These are phyloP conservation scores for Gallinago solitaria DNA, from an alignment of 2,797 vertebrate genomes.

Conservation along the genomic window DNA sequence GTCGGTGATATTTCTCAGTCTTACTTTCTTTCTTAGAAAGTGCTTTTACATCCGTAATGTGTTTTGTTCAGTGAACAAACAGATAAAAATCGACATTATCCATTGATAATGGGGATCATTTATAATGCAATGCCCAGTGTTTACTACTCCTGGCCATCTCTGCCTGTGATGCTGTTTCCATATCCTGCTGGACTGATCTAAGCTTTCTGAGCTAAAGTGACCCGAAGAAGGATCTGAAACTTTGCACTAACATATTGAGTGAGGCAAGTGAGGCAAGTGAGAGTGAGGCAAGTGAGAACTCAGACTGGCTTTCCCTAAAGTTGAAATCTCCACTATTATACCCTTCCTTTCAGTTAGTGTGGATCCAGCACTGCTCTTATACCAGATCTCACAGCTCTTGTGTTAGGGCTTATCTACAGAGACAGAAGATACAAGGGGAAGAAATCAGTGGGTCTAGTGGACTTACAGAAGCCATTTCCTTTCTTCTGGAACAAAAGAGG, in stretches of 20 bases:
- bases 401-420: background rate
- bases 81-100: background rate
- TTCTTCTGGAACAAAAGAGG: constrained; percentile 15
- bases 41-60: background rate
- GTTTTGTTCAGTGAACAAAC: background rate
- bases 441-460: background rate
- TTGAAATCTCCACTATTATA: background rate
- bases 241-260: background rate
- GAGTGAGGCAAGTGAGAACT: background rate
- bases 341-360: background rate
- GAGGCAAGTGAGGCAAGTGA: background rate
- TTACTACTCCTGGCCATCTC: background rate
- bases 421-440: background rate
- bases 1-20: background rate
- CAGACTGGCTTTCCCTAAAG: background rate
- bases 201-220: background rate
- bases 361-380: background rate
- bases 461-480: background rate
- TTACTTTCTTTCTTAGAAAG: background rate
- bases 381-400: background rate
- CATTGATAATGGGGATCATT: background rate
- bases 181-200: background rate
- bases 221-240: background rate
- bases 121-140: background rate
- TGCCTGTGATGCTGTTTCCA: background rate